phyloP scores from a whole-genome alignment of 92 coral and sea anemone genomes.

The Heliopora coerulea region DNA sequence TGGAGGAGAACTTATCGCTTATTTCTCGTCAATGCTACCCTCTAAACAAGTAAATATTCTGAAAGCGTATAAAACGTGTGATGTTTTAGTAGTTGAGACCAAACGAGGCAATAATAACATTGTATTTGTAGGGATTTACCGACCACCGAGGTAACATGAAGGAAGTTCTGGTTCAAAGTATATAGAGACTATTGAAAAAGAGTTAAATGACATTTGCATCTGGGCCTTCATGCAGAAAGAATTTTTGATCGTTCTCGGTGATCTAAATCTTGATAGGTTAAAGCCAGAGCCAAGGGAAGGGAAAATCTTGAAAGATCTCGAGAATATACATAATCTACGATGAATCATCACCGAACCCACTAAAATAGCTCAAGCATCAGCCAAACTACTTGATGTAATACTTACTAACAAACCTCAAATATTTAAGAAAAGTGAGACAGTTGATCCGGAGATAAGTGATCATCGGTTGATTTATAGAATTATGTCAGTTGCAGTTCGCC shows the following conservation, averaged over 20 bases:
- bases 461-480: constrained; percentile 38
- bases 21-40: too few relatives aligned
- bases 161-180: constrained; percentile 3
- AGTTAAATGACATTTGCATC: constrained; percentile 44
- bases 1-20: too few relatives aligned
- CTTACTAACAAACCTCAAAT: constrained; percentile 33
- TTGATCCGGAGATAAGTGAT: constrained; percentile 46
- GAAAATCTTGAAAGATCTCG: constrained; percentile 39
- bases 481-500: constrained; percentile 27
- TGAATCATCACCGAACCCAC: constrained; percentile 11
- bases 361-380: constrained; percentile 7
- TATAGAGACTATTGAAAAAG: too few relatives aligned
- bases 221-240: constrained; percentile 40
- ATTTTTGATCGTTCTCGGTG: constrained; percentile 38
- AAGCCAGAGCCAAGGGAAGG: constrained; percentile 45
- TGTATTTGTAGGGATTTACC: constrained; percentile 37
- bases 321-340: not conserved
- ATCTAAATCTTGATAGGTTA: constrained; percentile 49
- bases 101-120: constrained; percentile 12
- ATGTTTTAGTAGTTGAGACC: constrained; percentile 46
- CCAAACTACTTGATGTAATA: constrained; percentile 44
- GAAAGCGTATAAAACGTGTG: too few relatives aligned
- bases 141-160: constrained; percentile 41
- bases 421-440: constrained; percentile 18
- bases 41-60: too few relatives aligned